These are phyloP conservation scores for Prunella fulvescens DNA, from an alignment of 2,113 vertebrate species.

Conservation along the genomic window DNA sequence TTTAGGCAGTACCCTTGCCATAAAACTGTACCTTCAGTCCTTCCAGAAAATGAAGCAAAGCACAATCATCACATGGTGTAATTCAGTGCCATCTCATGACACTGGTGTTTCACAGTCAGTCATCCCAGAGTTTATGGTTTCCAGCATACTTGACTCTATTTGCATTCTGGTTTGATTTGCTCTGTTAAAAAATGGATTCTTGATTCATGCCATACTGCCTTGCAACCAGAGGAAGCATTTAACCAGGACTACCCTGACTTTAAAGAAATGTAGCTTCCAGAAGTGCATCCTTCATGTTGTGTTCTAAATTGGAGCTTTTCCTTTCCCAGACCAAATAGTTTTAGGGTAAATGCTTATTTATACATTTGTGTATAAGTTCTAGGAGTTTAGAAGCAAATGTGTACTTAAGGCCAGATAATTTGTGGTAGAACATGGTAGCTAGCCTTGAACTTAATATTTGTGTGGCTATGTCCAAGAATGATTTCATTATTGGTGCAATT, in stretches of 20 bases:
- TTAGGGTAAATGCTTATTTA: not conserved
- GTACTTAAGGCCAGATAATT: not conserved
- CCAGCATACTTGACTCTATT: not conserved
- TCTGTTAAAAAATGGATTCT: not conserved
- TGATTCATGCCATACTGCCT: not conserved
- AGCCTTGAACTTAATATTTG: not conserved
- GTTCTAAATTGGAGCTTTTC: not conserved
- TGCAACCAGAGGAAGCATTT: not conserved
- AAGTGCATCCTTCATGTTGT: not conserved
- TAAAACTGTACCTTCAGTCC: not conserved
- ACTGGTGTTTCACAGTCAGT: not conserved
- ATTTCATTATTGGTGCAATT: not conserved
- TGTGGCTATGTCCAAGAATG: not conserved
- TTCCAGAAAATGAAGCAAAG: not conserved
- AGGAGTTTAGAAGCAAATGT: not conserved
- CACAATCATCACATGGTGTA: fast-evolving
- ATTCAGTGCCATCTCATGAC: not conserved
- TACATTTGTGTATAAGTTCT: not conserved
- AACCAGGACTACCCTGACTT: not conserved
- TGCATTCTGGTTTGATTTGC: not conserved
- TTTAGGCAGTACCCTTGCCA: not conserved
- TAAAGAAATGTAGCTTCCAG: not conserved
- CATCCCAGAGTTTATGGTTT: not conserved
- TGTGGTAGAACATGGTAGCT: not conserved
- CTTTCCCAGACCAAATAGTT: not conserved